Conservation (phyloP, 2,113 vertebrate species). For the Chlorodrepanis virens region DNA sequence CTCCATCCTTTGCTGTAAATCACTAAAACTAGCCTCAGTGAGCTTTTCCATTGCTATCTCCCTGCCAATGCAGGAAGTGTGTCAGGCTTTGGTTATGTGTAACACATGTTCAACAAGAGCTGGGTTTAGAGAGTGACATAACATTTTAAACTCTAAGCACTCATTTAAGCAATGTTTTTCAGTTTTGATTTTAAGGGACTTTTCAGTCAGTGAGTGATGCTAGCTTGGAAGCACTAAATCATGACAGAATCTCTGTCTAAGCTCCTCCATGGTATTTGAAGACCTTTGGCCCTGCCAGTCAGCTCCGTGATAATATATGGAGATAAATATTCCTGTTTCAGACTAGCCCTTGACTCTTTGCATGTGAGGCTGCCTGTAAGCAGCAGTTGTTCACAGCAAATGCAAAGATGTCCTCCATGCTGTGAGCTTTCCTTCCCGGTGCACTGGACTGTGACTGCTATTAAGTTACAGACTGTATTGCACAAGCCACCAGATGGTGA, state of each 20-base stretch:
- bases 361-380: background rate
- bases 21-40: slow-evolving; percentile 13
- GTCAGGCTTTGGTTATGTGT: slow-evolving; percentile 49
- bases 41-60: slow-evolving; percentile 49
- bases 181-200: background rate
- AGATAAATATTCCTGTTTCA: background rate
- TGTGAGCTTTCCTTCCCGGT: background rate
- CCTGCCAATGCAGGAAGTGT: slow-evolving; percentile 57
- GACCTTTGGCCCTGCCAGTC: background rate
- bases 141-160: background rate
- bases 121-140: background rate
- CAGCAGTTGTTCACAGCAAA: background rate
- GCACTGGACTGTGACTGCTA: background rate
- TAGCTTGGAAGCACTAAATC: slow-evolving; percentile 16
- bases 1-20: slow-evolving; percentile 39
- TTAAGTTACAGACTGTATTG: background rate
- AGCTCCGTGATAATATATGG: background rate
- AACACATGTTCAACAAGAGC: slow-evolving; percentile 57
- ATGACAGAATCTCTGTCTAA: background rate
- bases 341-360: background rate
- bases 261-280: background rate
- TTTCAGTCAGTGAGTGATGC: background rate
- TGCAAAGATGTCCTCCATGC: background rate
- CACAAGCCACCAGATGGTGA: background rate
- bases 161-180: background rate